Evolutionary conservation across 2,113 vertebrate species (phyloP).

Genomic region (Malurus alboscapulatus): DNA sequence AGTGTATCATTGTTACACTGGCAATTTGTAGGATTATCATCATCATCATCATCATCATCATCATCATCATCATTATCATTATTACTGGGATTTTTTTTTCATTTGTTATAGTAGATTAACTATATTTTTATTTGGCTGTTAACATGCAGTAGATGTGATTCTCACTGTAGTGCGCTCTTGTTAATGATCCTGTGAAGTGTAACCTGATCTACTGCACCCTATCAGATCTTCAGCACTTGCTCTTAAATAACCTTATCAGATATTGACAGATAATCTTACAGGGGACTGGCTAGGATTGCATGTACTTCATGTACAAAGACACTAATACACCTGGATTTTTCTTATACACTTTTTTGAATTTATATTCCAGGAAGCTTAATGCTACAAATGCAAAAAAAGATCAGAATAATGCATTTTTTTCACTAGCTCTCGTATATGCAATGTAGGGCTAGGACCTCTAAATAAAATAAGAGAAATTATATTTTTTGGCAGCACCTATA

Average conservation of each 20-base stretch:
- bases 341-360: neutral
- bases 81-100: neutral
- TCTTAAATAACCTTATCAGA: neutral
- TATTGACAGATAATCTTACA: neutral
- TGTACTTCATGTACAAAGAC: neutral
- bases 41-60: too few species aligned
- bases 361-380: neutral
- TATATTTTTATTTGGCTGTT: neutral
- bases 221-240: neutral
- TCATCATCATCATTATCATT: fast-evolving
- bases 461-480: neutral
- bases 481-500: neutral
- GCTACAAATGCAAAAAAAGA: neutral
- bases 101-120: neutral
- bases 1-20: neutral
- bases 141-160: neutral
- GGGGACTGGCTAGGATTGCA: neutral
- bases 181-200: neutral
- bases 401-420: neutral
- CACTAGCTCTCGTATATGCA: neutral
- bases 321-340: neutral
- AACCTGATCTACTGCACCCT: neutral
- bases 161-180: neutral
- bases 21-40: neutral
- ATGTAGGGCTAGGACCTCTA: neutral